Conservation (phyloP, 2,113 vertebrate genomes). For the Equus quagga region DNA sequence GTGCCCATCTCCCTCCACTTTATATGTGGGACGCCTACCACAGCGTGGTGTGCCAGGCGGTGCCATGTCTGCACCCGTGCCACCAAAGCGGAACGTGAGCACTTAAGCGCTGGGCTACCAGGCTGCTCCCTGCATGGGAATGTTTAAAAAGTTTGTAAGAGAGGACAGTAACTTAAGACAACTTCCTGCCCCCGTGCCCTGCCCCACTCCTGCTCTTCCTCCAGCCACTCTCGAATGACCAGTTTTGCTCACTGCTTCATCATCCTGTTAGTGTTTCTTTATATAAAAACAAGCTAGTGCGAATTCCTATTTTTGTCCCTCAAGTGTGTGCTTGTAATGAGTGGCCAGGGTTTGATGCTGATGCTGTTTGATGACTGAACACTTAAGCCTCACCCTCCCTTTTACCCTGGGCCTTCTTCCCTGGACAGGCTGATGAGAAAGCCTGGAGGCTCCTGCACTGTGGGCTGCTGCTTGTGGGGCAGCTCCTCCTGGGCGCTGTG, state of each 20-base stretch:
- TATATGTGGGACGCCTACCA: no score
- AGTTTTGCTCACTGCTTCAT: not conserved
- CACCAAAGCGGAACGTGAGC: no score
- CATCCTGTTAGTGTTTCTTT: not conserved
- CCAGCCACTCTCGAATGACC: not conserved
- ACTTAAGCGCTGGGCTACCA: no score
- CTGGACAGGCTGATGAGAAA: no score
- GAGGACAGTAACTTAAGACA: not conserved
- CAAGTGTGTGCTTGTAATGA: not conserved
- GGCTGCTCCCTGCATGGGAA: not conserved
- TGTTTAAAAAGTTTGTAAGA: not conserved
- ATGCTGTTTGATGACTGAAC: not conserved
- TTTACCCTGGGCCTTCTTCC: no score
- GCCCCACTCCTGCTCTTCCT: not conserved
- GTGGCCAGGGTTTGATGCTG: not conserved
- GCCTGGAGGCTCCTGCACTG: no score
- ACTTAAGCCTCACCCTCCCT: not conserved
- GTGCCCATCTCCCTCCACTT: no score
- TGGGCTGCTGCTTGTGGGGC: no score
- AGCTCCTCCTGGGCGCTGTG: no score
- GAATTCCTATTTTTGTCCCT: not conserved
- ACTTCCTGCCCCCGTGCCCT: not conserved
- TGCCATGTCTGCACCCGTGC: no score
- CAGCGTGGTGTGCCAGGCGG: no score
- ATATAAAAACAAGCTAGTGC: not conserved